Base-by-base conservation (phyloP, 2,113 vertebrate species). In the Indicator indicator region DNA sequence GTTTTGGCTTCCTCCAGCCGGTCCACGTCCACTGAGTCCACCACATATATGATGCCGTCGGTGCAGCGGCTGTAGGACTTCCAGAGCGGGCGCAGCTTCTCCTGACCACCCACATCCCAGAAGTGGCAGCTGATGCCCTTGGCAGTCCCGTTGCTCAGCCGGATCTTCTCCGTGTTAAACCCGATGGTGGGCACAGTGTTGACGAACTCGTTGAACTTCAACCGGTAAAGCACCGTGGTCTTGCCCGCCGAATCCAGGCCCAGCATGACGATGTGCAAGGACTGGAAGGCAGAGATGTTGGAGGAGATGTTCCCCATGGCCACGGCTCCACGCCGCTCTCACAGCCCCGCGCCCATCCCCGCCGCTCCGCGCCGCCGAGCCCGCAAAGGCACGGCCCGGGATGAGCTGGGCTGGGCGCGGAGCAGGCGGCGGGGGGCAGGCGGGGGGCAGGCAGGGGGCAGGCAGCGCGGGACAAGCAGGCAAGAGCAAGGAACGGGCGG, bases 61-160 rank as follows among this genome's bases (percentile, higher is more conserved):
- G 99, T 99, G 96, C 99, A 99, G 59, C 99, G 98, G 96, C 99
- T 99, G 97, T 99, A 99, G 18, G 99, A 99, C 95, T 99, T 99
- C 99, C 99, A 99, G 38, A 99, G 98, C 38, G 99, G 99, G 88
- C 99, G 97, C 94, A 99, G 98, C 97, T 99, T 99, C 98, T 99
- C 99, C 96, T 99, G 99, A 12, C 99, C 99, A 2, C 99, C 99
- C 32, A 99, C 99, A 64, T 99, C 99, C 99, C 99, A 99, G 96
- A 99, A 99, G 96, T 99, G 99, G 95, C 99, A 99, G 96, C 99
- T 99, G 98, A 99, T 99, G 91, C 99, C 99, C 93, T 99, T 99
- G 55, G 99, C 99, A 5, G 98, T 98, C 93, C 99, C 99, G 86
- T 99, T 99, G 94, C 99, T 99, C 83, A 99, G 97, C 83, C 97